phyloP scores from a whole-genome alignment of 2,888 invertebrate genomes.

The Platypus cylindrus region DNA sequence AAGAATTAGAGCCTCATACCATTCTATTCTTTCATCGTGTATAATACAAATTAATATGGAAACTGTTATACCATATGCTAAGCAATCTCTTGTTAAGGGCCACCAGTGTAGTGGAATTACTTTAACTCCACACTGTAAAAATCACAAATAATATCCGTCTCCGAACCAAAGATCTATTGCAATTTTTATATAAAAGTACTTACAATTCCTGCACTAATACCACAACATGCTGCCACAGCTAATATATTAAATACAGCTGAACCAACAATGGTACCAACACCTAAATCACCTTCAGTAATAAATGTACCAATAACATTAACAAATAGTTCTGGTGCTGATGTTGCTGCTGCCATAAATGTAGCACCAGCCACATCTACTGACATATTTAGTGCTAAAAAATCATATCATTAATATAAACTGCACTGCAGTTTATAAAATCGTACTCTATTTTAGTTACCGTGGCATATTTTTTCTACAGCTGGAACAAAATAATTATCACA shows the following conservation, averaged over 20 bases:
- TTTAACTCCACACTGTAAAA: constrained; percentile 38
- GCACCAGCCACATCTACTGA: constrained; percentile 76
- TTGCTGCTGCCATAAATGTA: constrained; percentile 85
- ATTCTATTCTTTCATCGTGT: constrained; percentile 61
- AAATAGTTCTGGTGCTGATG: constrained; percentile 78
- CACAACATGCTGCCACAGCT: constrained; percentile 66
- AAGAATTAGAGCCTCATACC: constrained; percentile 67
- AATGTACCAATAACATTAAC: constrained; percentile 76
- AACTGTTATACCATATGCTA: constrained; percentile 64
- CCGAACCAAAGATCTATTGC: no score
- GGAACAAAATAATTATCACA: constrained; percentile 94
- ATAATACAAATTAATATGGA: constrained; percentile 59
- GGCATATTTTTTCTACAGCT: constrained; percentile 80
- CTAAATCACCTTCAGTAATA: constrained; percentile 64
- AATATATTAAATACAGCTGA: constrained; percentile 71
- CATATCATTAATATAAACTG: constrained; percentile 1
- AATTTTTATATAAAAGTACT: constrained; percentile 8
- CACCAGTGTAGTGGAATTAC: constrained; percentile 63
- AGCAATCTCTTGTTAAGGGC: constrained; percentile 64
- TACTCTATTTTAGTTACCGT: constrained; percentile 43
- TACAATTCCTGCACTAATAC: constrained; percentile 50
- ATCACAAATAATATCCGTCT: no score
- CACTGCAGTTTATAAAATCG: neutral
- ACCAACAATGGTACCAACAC: constrained; percentile 67
- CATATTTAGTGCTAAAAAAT: constrained; percentile 46